Conservation (phyloP, 2,888 invertebrate genomes). For the Acronicta psi region DNA sequence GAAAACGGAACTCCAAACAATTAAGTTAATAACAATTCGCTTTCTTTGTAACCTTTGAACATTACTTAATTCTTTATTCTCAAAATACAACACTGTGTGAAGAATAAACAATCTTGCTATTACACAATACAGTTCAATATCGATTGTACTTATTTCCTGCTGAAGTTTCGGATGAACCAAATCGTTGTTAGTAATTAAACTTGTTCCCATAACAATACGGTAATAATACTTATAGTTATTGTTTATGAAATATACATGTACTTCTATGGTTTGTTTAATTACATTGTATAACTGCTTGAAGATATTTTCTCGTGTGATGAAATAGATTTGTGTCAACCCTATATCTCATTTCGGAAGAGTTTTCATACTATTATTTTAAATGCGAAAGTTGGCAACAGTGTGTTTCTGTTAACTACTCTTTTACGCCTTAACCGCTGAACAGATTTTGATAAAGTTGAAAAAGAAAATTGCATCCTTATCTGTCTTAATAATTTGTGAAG, state of each 20-base stretch:
- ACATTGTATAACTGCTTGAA: slow-evolving; percentile 8
- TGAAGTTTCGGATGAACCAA: slow-evolving; percentile 26
- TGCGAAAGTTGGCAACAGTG: no score
- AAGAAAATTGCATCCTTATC: no score
- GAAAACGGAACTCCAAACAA: slow-evolving; percentile 41
- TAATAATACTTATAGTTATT: slow-evolving; percentile 34
- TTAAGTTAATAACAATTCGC: slow-evolving; percentile 45
- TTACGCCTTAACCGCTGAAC: no score
- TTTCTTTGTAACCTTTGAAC: slow-evolving; percentile 41
- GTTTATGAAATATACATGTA: slow-evolving; percentile 22
- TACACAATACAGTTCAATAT: slow-evolving; percentile 30
- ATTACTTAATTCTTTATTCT: slow-evolving; percentile 18
- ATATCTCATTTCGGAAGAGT: no score
- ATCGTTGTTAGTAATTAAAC: slow-evolving; percentile 36
- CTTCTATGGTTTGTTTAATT: slow-evolving; percentile 23
- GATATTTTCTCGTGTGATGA: slow-evolving; percentile 17
- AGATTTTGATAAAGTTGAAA: no score
- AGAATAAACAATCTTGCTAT: slow-evolving; percentile 16
- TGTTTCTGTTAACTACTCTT: no score
- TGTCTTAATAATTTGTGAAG: no score
- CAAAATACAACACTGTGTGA: slow-evolving; percentile 14
- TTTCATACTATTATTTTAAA: no score
- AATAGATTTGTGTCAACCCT: no score
- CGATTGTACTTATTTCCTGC: slow-evolving; percentile 26
- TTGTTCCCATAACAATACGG: slow-evolving; percentile 54